Evolutionary conservation across 2,888 invertebrate genomes (phyloP), one percentile per base, ranked within the genome.

Genomic region (Ennomos fuscantarius): DNA sequence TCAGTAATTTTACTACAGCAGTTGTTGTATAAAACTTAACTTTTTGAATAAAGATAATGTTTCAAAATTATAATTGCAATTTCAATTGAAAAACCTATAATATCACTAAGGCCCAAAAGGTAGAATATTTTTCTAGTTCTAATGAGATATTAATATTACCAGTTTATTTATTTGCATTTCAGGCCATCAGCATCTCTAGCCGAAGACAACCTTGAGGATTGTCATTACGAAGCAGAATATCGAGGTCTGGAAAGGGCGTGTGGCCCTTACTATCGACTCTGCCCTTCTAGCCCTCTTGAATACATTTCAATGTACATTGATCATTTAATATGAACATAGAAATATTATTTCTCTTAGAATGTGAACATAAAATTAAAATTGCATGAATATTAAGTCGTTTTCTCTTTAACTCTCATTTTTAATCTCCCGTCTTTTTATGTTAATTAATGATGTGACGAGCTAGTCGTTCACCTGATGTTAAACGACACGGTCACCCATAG

Each of bases 171-270:
- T 24, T 24, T 24, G 2, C 55, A 64, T 87, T 86, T 15, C 84
- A 95, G 95, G n/a, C 95, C 94, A 37, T 94, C 94, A 50, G 85
- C 93, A 13, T 94, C 95, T 10, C 84, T 86, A 57, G 69, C 78
- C 48, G 90, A 89, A 76, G 93, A 94, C 60, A 84, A 89, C 51
- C 71, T 94, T 58, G 87, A 93, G 12, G 89, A 92, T 54, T 87
- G 81, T 58, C 93, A 92, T 70, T 92, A 93, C 68, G 91, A 93
- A 70, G 95, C 95, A 9, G 94, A 94, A 77, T 86, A 88, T 60
- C 77, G 81, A 55, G 94, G 94, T 12, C 70, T 87, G 46, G 88
- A 89, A 49, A 79, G 86, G 0, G 77, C 86, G 49, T 95, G 95
- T 72, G 74, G 76, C 41, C 74, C 85, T 60, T 95, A 94, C 73